A percentile compares a stretch with the other conserved stretches of the same genome.
Evolutionary conservation across 2,797 vertebrate species (phyloP).

Genomic region (Telmatherina bonti): DNA sequence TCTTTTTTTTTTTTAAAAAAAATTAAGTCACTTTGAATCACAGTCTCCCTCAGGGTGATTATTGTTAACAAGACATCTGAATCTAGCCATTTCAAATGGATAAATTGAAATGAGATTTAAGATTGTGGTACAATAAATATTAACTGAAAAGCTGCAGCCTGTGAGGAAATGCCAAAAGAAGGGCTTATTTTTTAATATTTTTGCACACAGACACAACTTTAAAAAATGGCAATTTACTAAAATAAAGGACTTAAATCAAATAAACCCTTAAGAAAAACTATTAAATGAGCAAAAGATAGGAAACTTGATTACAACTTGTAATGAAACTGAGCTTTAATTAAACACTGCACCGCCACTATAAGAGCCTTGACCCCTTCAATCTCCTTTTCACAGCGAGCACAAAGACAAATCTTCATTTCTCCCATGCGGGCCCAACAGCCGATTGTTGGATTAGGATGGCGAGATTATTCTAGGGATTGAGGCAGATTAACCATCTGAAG

Average conservation of each 20-base stretch:
- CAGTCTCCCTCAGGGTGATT: slow-evolving; percentile 57
- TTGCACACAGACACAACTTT: background rate
- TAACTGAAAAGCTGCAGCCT: slow-evolving; percentile 3
- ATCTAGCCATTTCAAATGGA: slow-evolving; percentile 47
- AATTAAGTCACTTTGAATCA: slow-evolving; percentile 57
- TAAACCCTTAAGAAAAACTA: slow-evolving; percentile 3
- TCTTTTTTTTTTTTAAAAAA: slow-evolving; percentile 5
- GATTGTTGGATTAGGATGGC: slow-evolving; percentile 48
- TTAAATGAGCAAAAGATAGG: slow-evolving; percentile 3
- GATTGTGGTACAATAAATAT: slow-evolving; percentile 14
- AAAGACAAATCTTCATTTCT: slow-evolving; percentile 17
- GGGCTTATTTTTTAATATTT: background rate
- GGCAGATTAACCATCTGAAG: slow-evolving; percentile 66
- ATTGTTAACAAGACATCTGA: slow-evolving; percentile 55
- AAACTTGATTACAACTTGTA: slow-evolving; percentile 7
- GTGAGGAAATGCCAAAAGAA: slow-evolving; percentile 3
- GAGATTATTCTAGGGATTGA: slow-evolving; percentile 66
- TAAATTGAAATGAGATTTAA: slow-evolving; percentile 45
- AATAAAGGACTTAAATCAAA: slow-evolving; percentile 20
- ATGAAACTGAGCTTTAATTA: slow-evolving; percentile 49
- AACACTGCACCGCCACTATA: slow-evolving; percentile 4
- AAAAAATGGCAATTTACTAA: background rate
- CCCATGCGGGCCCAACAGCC: background rate
- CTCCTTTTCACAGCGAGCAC: background rate
- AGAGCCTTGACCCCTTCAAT: slow-evolving; percentile 30